These are phyloP conservation scores for Rhamphomyia laevipes DNA, from an alignment of 2,888 invertebrate genomes.

Conservation along the genomic window DNA sequence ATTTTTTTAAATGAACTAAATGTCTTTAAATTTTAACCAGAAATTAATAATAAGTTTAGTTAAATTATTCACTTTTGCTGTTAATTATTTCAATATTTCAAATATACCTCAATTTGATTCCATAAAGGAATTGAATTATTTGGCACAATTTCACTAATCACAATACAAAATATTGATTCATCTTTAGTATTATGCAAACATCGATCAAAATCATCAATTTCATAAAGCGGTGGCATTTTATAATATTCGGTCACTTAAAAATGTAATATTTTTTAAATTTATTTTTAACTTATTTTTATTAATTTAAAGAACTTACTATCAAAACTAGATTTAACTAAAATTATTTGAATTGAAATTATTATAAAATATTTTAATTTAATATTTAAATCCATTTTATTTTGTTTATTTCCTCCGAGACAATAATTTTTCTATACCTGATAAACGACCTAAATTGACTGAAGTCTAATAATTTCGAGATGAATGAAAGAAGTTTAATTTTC, in stretches of 20 bases:
- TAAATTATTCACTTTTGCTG: background rate
- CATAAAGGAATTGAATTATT: background rate
- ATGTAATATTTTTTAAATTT: no score
- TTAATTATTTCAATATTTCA: background rate
- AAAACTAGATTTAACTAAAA: no score
- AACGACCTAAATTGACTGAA: no score
- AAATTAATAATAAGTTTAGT: background rate
- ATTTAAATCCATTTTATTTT: no score
- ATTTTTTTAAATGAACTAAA: slow-evolving; percentile 17
- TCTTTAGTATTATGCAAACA: slow-evolving; percentile 25
- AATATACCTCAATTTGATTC: background rate
- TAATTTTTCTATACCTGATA: no score
- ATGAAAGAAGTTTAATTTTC: no score
- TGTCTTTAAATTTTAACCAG: background rate
- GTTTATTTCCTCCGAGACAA: no score
- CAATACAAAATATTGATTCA: slow-evolving; percentile 25
- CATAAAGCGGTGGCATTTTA: slow-evolving; percentile 31
- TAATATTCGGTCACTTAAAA: slow-evolving; percentile 31
- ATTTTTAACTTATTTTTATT: no score
- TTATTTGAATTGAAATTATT: no score
- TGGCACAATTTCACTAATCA: slow-evolving; percentile 25
- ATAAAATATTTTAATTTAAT: no score
- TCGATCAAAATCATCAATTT: slow-evolving; percentile 32
- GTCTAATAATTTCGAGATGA: no score
- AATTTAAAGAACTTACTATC: no score